These are phyloP conservation scores for Cyclopterus lumpus DNA, from an alignment of 2,797 vertebrate species.

Conservation along the genomic window DNA sequence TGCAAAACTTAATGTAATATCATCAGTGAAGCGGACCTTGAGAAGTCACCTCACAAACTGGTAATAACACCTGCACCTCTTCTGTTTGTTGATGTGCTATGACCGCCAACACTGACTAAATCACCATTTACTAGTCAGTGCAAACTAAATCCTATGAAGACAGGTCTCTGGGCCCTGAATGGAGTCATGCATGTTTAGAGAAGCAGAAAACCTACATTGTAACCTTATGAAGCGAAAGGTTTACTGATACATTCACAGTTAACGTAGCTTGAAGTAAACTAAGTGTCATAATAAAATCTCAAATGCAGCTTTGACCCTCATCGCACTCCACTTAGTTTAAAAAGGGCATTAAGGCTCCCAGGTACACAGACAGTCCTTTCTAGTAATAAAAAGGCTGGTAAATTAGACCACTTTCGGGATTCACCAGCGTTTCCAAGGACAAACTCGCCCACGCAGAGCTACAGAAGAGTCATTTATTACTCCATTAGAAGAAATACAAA, in stretches of 20 bases:
- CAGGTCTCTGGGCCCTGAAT: not conserved
- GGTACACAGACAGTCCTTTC: conserved; percentile 2
- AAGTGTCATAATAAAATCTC: conserved; percentile 4
- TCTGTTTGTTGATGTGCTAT: not conserved
- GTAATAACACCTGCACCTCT: not conserved
- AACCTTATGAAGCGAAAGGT: not conserved
- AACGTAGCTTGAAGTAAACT: not conserved
- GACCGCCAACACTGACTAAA: not conserved
- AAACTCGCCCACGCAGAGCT: conserved; percentile 58
- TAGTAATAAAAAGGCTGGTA: conserved; percentile 11
- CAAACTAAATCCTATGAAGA: not conserved
- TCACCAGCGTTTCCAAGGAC: conserved; percentile 23
- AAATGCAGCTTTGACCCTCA: not conserved
- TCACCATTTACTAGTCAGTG: not conserved
- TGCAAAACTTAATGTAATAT: not conserved
- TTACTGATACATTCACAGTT: not conserved
- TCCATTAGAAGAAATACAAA: conserved; percentile 75
- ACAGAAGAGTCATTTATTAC: conserved; percentile 79
- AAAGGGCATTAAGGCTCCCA: conserved; percentile 8
- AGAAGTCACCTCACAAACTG: not conserved
- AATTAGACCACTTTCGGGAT: conserved; percentile 23
- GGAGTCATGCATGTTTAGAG: not conserved
- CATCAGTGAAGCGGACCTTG: too few species aligned
- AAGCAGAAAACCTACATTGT: not conserved
- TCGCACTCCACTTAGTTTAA: conserved; percentile 3